phyloP scores from a whole-genome alignment of 2,797 vertebrate species.

The Eulemur coronatus region DNA sequence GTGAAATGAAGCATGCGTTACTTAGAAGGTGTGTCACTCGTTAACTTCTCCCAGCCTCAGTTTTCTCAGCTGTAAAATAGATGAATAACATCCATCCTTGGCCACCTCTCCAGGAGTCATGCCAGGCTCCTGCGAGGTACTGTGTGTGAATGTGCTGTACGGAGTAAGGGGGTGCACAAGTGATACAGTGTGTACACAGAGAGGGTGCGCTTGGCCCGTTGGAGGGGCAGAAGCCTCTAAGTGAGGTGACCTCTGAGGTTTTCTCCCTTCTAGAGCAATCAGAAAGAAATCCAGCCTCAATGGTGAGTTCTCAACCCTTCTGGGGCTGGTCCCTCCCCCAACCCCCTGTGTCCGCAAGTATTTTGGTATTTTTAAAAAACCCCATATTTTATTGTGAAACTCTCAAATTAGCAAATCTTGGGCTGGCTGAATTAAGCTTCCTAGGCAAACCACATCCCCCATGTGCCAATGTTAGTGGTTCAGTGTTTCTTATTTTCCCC shows the following conservation, averaged over 20 bases:
- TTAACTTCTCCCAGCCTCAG: neutral
- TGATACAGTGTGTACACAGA: too few relatives aligned
- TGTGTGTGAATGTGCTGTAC: fast-evolving
- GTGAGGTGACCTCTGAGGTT: neutral
- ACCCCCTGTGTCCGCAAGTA: neutral
- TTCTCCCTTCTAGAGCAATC: neutral
- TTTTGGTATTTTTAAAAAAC: conserved; percentile 44
- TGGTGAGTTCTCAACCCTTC: neutral
- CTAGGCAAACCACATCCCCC: conserved; percentile 3
- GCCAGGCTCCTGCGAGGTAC: neutral
- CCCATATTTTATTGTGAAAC: conserved; percentile 59
- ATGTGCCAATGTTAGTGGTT: neutral
- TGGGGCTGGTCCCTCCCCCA: neutral
- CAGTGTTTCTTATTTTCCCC: neutral
- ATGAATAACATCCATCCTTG: neutral
- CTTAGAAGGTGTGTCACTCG: too few relatives aligned
- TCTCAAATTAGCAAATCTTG: conserved; percentile 40
- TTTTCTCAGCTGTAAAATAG: neutral
- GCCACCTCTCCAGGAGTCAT: neutral
- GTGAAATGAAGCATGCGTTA: neutral
- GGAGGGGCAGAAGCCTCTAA: neutral
- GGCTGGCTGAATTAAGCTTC: conserved; percentile 4
- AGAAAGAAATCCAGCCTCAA: neutral
- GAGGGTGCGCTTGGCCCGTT: neutral
- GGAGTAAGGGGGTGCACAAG: too few relatives aligned